Percentiles rank a stretch among this genome's conserved stretches.
These are phyloP conservation scores for Lamprotornis superbus DNA, from an alignment of 2,113 vertebrate species.

Conservation along the genomic window DNA sequence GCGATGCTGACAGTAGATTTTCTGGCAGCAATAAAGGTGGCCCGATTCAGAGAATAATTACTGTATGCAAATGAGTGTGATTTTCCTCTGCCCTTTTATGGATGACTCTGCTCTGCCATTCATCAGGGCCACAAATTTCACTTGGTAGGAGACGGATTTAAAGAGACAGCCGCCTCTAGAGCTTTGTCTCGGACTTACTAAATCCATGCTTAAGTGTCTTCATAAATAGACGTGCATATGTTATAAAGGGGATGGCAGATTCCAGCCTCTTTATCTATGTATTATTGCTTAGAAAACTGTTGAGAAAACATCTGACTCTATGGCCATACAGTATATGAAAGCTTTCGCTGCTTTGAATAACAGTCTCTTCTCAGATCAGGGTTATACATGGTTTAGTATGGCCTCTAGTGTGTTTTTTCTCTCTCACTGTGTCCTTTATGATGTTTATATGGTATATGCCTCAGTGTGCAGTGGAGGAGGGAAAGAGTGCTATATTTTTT, in stretches of 20 bases:
- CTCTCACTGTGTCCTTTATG: not conserved
- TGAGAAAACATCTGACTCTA: constrained; percentile 1
- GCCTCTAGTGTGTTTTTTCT: constrained; percentile 44
- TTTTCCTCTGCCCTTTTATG: constrained; percentile 83
- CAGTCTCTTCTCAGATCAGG: not conserved
- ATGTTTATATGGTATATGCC: not conserved
- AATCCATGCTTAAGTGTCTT: constrained; percentile 69
- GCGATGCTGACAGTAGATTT: constrained; percentile 83
- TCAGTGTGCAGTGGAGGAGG: not conserved
- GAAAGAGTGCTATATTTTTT: not conserved
- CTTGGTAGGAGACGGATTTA: constrained; percentile 77
- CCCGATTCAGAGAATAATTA: constrained; percentile 86
- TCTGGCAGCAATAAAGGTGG: constrained; percentile 84
- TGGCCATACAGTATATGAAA: not conserved
- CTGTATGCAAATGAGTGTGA: constrained; percentile 84
- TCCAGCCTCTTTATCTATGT: constrained; percentile 52
- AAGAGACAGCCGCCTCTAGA: constrained; percentile 76
- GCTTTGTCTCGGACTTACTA: constrained; percentile 71
- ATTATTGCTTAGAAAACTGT: constrained; percentile 49
- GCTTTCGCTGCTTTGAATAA: constrained; percentile 48
- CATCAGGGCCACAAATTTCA: constrained; percentile 81
- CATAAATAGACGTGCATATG: constrained; percentile 62
- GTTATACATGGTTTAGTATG: constrained; percentile 3
- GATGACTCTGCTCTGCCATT: constrained; percentile 80
- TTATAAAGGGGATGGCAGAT: constrained; percentile 37